A percentile compares a stretch with the other conserved stretches of the same genome.
Conservation (phyloP, 2,797 vertebrate species). For the Otus scops region DNA sequence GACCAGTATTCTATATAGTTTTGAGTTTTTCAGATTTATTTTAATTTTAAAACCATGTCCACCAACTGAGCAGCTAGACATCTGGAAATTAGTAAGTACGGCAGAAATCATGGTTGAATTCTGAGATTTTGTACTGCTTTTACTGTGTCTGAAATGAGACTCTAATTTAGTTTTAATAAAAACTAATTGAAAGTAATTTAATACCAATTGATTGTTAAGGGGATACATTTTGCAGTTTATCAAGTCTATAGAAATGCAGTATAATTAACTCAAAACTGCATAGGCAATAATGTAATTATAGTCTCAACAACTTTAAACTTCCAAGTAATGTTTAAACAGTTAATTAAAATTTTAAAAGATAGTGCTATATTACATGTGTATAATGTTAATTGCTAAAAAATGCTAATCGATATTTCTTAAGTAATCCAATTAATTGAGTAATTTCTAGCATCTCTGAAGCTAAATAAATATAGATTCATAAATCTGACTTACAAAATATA, state of each 20-base stretch:
- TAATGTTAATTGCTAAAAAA: slow-evolving; percentile 53
- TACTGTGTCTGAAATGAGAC: slow-evolving; percentile 58
- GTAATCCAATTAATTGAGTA: slow-evolving; percentile 47
- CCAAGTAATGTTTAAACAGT: slow-evolving; percentile 71
- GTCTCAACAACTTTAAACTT: slow-evolving; percentile 71
- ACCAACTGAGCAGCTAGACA: slow-evolving; percentile 45
- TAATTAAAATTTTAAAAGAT: slow-evolving; percentile 75
- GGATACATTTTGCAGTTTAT: slow-evolving; percentile 72
- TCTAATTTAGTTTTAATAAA: slow-evolving; percentile 76
- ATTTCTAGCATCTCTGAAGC: slow-evolving; percentile 24
- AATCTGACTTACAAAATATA: neutral
- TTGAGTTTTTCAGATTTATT: neutral
- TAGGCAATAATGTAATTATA: slow-evolving; percentile 74
- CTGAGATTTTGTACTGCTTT: slow-evolving; percentile 24
- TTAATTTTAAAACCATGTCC: slow-evolving; percentile 23
- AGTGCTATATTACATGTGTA: slow-evolving; percentile 56
- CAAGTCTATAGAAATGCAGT: slow-evolving; percentile 69
- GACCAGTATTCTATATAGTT: neutral
- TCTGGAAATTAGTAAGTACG: slow-evolving; percentile 17
- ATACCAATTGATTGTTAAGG: slow-evolving; percentile 74
- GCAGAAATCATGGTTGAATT: slow-evolving; percentile 20
- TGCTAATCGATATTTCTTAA: slow-evolving; percentile 61
- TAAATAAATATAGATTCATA: slow-evolving; percentile 43
- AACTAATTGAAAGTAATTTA: slow-evolving; percentile 77
- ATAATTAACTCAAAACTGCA: slow-evolving; percentile 76